Conservation (phyloP, 2,797 vertebrate species). For the Enoplosus armatus region DNA sequence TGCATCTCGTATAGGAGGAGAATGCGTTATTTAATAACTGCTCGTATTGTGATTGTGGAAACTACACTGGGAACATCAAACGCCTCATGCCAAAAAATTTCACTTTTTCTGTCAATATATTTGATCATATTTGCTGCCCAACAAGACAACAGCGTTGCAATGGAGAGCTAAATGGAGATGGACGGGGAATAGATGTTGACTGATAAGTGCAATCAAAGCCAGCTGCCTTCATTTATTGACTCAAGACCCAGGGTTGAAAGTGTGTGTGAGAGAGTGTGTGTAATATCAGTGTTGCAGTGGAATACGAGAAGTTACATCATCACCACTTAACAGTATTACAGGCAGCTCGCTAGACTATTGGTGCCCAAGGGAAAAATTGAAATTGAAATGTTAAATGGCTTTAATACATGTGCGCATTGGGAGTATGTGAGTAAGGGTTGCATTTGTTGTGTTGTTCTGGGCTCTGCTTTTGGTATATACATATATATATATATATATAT, state of each 20-base stretch:
- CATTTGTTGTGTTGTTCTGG: constrained; percentile 32
- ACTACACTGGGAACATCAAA: constrained; percentile 27
- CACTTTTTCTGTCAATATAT: constrained; percentile 17
- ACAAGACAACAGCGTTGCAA: constrained; percentile 52
- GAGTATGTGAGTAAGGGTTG: constrained; percentile 54
- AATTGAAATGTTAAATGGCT: constrained; percentile 77
- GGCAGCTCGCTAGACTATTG: constrained; percentile 50
- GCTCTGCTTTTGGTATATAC: neutral
- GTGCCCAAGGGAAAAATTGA: constrained; percentile 53
- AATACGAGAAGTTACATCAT: constrained; percentile 75
- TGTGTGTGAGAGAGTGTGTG: constrained; percentile 57
- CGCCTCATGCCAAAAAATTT: constrained; percentile 28
- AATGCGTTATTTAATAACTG: constrained; percentile 33
- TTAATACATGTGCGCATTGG: constrained; percentile 66
- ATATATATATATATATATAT: neutral
- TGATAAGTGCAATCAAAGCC: constrained; percentile 75
- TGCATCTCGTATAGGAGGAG: constrained; percentile 21
- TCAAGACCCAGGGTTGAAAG: constrained; percentile 64
- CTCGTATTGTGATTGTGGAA: constrained; percentile 28
- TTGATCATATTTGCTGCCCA: constrained; percentile 41
- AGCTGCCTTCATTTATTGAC: constrained; percentile 69
- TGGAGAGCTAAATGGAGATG: constrained; percentile 54
- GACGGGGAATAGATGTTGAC: constrained; percentile 66
- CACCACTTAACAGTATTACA: constrained; percentile 72
- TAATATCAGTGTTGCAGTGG: constrained; percentile 67